Evolutionary conservation across 2,113 vertebrate species (phyloP).

Genomic region (Geococcyx californianus): DNA sequence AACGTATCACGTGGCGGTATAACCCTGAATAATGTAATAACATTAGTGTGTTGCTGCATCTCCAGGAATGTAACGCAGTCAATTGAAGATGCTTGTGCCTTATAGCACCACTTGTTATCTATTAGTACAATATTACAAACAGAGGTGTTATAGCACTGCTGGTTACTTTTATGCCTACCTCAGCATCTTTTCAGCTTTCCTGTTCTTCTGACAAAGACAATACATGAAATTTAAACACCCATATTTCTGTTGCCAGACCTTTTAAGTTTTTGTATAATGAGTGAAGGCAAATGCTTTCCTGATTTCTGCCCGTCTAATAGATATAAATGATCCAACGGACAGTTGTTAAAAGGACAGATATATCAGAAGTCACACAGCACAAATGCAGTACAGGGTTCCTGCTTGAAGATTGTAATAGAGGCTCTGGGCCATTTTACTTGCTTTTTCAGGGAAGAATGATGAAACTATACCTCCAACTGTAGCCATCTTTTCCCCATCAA

Average conservation of each 20-base stretch:
- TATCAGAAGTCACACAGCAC: not conserved
- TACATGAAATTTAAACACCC: not conserved
- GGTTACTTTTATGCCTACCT: not conserved
- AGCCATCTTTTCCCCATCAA: constrained; percentile 75
- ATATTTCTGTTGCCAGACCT: not conserved
- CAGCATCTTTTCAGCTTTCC: not conserved
- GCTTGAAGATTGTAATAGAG: not conserved
- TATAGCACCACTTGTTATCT: not conserved
- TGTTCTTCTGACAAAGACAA: not conserved
- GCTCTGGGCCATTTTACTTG: not conserved
- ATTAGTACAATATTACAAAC: not conserved
- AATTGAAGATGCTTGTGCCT: not conserved
- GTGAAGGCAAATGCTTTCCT: not conserved
- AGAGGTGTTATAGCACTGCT: not conserved
- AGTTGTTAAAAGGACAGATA: not conserved
- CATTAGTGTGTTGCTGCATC: not conserved
- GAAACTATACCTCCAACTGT: constrained; percentile 55
- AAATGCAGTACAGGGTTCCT: not conserved
- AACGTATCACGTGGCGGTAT: not conserved
- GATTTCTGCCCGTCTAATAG: not conserved
- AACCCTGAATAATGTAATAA: not conserved
- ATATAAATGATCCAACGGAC: not conserved
- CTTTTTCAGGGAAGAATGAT: constrained; percentile 14
- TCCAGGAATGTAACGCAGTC: not conserved
- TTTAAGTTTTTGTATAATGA: not conserved